These are phyloP conservation scores for Eumerus sabulonum DNA, from an alignment of 2,888 invertebrate genomes.

Conservation along the genomic window DNA sequence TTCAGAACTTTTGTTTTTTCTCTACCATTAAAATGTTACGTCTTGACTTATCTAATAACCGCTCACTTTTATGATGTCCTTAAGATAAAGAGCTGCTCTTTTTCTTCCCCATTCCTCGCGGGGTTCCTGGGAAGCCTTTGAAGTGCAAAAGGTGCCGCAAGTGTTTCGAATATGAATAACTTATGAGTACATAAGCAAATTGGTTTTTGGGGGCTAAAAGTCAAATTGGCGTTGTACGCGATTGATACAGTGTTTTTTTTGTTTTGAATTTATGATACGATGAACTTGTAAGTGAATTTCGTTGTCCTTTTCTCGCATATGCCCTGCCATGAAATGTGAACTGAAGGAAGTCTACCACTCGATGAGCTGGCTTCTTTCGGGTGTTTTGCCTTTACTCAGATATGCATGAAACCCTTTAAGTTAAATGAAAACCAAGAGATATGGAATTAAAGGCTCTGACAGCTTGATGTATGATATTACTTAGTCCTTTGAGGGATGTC, in stretches of 20 bases:
- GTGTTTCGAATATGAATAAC: conserved; percentile 44
- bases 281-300: conserved; percentile 13
- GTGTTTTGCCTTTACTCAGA: no score
- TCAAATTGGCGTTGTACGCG: conserved; percentile 42
- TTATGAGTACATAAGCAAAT: conserved; percentile 47
- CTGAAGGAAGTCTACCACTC: no score
- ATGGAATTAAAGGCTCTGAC: no score
- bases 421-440: no score
- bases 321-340: no score
- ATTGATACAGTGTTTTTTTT: conserved; percentile 48
- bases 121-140: conserved; percentile 1
- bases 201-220: conserved; percentile 33
- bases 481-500: no score
- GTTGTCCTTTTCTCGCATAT: conserved; percentile 1
- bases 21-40: conserved; percentile 36
- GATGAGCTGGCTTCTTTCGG: no score
- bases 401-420: no score
- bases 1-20: conserved; percentile 25
- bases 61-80: conserved; percentile 38
- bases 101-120: background rate
- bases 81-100: background rate
- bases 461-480: no score
- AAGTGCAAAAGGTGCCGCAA: conserved; percentile 38
- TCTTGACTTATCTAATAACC: conserved; percentile 48
- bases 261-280: conserved; percentile 30